Evolutionary conservation across 2,888 invertebrate genomes (phyloP).

Genomic region (Gastracanthus pulcherrimus): DNA sequence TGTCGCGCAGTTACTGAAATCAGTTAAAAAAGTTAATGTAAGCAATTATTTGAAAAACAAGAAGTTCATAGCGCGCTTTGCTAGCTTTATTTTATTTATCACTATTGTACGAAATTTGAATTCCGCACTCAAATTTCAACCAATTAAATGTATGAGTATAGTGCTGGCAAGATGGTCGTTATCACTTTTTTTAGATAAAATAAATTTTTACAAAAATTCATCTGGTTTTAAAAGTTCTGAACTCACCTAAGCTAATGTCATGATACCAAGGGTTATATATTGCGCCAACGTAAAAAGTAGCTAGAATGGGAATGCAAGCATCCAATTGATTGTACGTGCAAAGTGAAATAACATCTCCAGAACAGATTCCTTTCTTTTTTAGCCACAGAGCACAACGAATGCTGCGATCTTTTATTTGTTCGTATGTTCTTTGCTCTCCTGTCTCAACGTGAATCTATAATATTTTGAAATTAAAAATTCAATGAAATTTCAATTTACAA

Average conservation of each 20-base stretch:
- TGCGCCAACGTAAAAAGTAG: slow-evolving; percentile 64
- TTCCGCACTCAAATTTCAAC: no score
- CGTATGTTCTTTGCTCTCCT: slow-evolving; percentile 60
- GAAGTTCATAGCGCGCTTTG: no score
- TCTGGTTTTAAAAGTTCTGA: no score
- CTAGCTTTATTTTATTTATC: no score
- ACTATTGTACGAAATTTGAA: no score
- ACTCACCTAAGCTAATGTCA: slow-evolving; percentile 62
- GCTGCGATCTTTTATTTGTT: slow-evolving; percentile 61
- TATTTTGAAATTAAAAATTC: no score
- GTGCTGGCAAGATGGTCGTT: no score
- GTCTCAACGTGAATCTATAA: slow-evolving; percentile 63
- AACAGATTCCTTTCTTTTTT: slow-evolving; percentile 61
- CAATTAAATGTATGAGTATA: no score
- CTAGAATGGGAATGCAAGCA: slow-evolving; percentile 63
- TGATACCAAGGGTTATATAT: slow-evolving; percentile 67
- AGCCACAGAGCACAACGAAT: slow-evolving; percentile 70
- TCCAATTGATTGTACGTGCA: slow-evolving; percentile 66
- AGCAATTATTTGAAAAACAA: no score
- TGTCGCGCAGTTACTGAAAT: slow-evolving; percentile 62
- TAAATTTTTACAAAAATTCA: no score
- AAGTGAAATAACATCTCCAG: slow-evolving; percentile 64
- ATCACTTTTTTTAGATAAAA: no score
- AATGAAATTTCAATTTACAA: not conserved
- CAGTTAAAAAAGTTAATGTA: no score